Percentiles rank a stretch among this genome's conserved stretches.
These are phyloP conservation scores for Drosophila mimetica DNA, from an alignment of 2,888 invertebrate genomes.

Conservation along the genomic window DNA sequence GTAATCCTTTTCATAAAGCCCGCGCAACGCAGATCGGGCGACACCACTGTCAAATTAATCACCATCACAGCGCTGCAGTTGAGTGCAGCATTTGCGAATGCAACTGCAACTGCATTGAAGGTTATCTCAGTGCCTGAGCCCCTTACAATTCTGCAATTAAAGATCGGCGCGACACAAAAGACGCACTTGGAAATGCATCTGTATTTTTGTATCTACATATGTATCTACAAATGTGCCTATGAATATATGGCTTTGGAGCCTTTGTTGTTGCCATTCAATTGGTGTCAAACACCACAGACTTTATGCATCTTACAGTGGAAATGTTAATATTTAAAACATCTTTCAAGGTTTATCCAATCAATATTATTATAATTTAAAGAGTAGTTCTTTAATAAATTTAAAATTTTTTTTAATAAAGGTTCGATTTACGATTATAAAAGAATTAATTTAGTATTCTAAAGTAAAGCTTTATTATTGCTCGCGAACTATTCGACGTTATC, in stretches of 20 bases:
- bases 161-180: slow-evolving; percentile 61
- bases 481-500: too few relatives aligned
- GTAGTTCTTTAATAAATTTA: too few relatives aligned
- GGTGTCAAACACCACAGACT: slow-evolving; percentile 62
- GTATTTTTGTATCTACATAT: slow-evolving; percentile 37
- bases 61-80: slow-evolving; percentile 45
- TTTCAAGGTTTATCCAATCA: too few relatives aligned
- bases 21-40: slow-evolving; percentile 65
- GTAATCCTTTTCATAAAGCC: slow-evolving; percentile 75
- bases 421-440: too few relatives aligned
- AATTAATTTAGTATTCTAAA: too few relatives aligned
- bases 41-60: slow-evolving; percentile 74
- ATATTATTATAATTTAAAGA: too few relatives aligned
- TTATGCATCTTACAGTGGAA: slow-evolving; percentile 48
- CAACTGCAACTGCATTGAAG: slow-evolving; percentile 19
- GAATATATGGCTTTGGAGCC: slow-evolving; percentile 23
- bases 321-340: background rate
- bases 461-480: too few relatives aligned
- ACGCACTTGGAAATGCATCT: slow-evolving; percentile 17
- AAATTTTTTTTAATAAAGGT: too few relatives aligned
- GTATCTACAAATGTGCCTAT: slow-evolving; percentile 12
- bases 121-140: slow-evolving; percentile 21
- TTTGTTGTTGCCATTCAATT: slow-evolving; percentile 61
- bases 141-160: slow-evolving; percentile 76
- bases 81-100: slow-evolving; percentile 23